Conservation (phyloP, 2,797 vertebrate species). For the Sparidentex hasta region DNA sequence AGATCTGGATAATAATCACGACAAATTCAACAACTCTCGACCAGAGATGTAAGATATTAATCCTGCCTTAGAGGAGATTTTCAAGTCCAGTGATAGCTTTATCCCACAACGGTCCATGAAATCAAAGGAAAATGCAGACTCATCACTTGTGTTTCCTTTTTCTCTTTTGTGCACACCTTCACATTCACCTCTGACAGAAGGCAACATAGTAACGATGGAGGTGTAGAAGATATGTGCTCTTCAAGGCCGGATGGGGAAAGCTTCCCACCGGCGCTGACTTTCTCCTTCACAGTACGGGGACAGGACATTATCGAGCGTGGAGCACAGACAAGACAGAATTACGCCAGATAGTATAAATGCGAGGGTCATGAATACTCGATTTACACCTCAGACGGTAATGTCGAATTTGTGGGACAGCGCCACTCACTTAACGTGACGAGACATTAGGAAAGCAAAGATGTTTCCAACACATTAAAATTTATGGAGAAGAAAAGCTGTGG, state of each 20-base stretch:
- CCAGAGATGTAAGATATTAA: background rate
- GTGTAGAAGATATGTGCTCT: conserved; percentile 26
- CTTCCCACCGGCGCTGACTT: conserved; percentile 23
- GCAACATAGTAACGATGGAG: conserved; percentile 18
- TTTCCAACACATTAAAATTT: conserved; percentile 12
- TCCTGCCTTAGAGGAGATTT: background rate
- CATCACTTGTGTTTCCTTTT: background rate
- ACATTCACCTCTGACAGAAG: conserved; percentile 19
- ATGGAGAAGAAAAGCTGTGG: background rate
- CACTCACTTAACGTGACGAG: background rate
- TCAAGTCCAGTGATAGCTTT: background rate
- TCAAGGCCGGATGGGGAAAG: conserved; percentile 19
- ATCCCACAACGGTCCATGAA: background rate
- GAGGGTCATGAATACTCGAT: conserved; percentile 19
- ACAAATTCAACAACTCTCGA: background rate
- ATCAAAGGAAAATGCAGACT: conserved; percentile 16
- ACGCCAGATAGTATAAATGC: conserved; percentile 31
- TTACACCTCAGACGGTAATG: conserved; percentile 24
- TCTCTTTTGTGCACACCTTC: background rate
- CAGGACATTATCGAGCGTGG: conserved; percentile 33
- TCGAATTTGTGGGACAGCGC: conserved; percentile 1
- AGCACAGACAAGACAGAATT: conserved; percentile 34
- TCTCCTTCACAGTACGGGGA: conserved; percentile 34
- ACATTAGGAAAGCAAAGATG: conserved; percentile 6
- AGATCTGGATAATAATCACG: background rate